Evolutionary conservation across 2,797 vertebrate genomes (phyloP).

Genomic region (Delichon dasypus): DNA sequence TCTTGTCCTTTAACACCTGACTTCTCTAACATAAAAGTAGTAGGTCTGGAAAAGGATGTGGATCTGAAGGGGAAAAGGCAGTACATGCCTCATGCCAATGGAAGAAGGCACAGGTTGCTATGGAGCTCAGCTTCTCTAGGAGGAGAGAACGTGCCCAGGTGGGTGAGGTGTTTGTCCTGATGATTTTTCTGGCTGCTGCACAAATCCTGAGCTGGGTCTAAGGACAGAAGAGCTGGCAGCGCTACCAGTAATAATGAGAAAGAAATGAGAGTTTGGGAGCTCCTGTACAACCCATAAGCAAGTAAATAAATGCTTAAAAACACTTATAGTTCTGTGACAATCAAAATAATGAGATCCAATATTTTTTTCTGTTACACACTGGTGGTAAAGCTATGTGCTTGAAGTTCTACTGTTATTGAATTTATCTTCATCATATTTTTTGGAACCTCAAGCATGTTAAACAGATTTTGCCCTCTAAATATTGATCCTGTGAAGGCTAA

Average conservation of each 20-base stretch:
- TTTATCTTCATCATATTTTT: background rate
- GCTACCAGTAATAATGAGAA: background rate
- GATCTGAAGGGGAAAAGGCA: background rate
- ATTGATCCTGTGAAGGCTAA: background rate
- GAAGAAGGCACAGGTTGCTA: background rate
- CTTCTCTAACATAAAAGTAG: background rate
- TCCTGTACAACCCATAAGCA: background rate
- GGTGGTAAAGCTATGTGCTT: background rate
- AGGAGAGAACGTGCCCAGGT: background rate
- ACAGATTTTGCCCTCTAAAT: background rate
- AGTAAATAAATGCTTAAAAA: background rate
- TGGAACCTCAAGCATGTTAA: background rate
- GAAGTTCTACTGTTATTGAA: background rate
- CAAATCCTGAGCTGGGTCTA: background rate
- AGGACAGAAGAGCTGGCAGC: background rate
- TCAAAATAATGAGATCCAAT: background rate
- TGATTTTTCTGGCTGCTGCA: background rate
- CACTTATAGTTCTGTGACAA: background rate
- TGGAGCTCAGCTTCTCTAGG: background rate
- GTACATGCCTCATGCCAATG: accelerated
- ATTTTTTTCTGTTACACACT: accelerated
- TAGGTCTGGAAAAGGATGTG: background rate
- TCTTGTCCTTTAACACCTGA: background rate
- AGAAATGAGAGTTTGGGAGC: background rate
- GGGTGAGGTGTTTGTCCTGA: accelerated